phyloP scores from a whole-genome alignment of 1,140 invertebrate species.

The Parasteatoda tepidariorum region DNA sequence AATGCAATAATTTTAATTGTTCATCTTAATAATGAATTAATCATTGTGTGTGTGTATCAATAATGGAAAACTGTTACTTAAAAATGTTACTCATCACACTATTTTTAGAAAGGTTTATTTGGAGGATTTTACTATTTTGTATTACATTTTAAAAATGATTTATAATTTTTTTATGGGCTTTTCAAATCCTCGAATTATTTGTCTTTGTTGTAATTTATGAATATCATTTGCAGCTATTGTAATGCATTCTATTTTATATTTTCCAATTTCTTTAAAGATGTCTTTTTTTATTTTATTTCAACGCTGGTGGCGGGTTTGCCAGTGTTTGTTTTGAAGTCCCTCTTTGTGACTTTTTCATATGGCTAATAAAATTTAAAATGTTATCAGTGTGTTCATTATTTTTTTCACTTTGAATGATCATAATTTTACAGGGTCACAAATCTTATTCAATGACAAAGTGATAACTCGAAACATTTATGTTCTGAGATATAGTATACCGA shows the following conservation, averaged over 20 bases:
- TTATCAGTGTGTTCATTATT: no score
- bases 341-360: slow-evolving; percentile 14
- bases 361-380: slow-evolving; percentile 37
- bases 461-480: no score
- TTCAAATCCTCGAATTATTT: slow-evolving; percentile 2
- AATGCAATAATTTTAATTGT: no score
- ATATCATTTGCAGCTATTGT: not conserved
- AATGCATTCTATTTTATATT: not conserved
- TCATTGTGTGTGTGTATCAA: no score
- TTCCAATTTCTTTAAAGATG: not conserved
- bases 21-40: no score
- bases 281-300: slow-evolving; percentile 4
- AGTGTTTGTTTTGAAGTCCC: not conserved
- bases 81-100: no score
- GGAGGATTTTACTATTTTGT: not conserved
- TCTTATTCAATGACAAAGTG: no score
- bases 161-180: not conserved
- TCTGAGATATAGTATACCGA: no score
- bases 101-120: no score
- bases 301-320: slow-evolving; percentile 45
- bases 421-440: no score
- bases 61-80: no score
- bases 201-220: not conserved
- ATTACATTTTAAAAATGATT: not conserved
- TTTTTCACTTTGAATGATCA: no score